A percentile compares a stretch with the other conserved stretches of the same genome.
Evolutionary conservation across 1,140 invertebrate species (phyloP).

Genomic region (Lepidurus arcticus): DNA sequence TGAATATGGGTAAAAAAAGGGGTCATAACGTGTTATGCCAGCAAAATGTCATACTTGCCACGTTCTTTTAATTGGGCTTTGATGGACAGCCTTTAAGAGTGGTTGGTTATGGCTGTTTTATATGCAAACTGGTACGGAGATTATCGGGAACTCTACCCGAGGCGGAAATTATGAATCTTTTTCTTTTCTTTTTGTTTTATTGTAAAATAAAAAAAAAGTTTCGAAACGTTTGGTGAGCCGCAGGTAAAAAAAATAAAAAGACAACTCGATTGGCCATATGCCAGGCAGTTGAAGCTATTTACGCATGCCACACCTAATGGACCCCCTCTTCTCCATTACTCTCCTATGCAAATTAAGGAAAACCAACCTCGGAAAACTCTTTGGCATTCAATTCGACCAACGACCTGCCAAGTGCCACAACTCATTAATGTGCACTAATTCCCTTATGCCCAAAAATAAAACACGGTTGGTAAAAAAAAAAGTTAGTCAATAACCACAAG

Average conservation of each 20-base stretch:
- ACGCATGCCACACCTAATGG: conserved; percentile 17
- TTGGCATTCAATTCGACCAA: conserved; percentile 19
- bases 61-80: conserved; percentile 11
- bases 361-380: background rate
- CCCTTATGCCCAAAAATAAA: background rate
- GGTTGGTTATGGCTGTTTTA: no score
- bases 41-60: conserved; percentile 10
- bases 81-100: background rate
- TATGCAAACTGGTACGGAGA: no score
- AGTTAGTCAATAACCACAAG: background rate
- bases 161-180: background rate
- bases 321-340: conserved; percentile 10
- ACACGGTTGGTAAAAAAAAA: background rate
- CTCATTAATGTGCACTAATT: conserved; percentile 22
- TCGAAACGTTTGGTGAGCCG: background rate
- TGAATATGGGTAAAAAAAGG: background rate
- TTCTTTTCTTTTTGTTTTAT: background rate
- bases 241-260: background rate
- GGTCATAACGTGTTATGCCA: background rate
- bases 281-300: conserved; percentile 14
- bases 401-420: conserved; percentile 20
- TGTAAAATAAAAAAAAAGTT: background rate
- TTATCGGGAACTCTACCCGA: no score
- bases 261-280: background rate
- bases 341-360: conserved; percentile 11